Evolutionary conservation across 2,888 invertebrate species (phyloP).

Genomic region (Apodemia mormo): DNA sequence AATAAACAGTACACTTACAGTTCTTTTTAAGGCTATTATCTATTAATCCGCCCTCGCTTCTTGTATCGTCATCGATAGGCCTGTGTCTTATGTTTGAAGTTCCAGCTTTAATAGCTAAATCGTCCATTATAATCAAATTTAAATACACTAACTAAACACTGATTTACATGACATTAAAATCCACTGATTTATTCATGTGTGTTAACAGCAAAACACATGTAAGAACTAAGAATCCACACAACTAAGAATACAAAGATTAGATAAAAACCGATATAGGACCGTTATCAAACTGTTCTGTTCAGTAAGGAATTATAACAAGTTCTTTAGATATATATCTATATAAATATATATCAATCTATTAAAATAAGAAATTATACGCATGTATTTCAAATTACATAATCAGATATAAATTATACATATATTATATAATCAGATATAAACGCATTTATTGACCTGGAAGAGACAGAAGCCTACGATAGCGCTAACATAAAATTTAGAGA

Average conservation of each 20-base stretch:
- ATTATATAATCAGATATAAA: background rate
- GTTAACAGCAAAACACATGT: background rate
- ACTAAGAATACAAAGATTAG: constrained; percentile 2
- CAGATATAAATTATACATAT: no score
- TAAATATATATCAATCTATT: background rate
- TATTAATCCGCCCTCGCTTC: constrained; percentile 64
- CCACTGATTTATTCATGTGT: background rate
- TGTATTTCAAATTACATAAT: background rate
- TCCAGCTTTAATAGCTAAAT: constrained; percentile 46
- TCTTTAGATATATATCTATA: constrained; percentile 4
- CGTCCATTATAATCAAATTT: background rate
- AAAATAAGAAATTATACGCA: background rate
- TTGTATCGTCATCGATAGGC: constrained; percentile 71
- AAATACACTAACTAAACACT: background rate
- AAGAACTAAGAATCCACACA: background rate
- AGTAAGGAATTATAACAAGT: constrained; percentile 37
- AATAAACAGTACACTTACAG: constrained; percentile 53
- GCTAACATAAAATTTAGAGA: no score
- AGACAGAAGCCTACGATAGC: no score
- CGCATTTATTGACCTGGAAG: no score
- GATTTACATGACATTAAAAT: background rate
- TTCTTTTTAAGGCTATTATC: constrained; percentile 47
- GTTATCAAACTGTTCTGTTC: constrained; percentile 56
- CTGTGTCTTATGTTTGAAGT: constrained; percentile 53
- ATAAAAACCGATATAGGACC: constrained; percentile 28